A percentile compares a stretch with the other conserved stretches of the same genome.
Evolutionary conservation across 1,140 invertebrate genomes (phyloP).

Genomic region (Drosophila saltans): DNA sequence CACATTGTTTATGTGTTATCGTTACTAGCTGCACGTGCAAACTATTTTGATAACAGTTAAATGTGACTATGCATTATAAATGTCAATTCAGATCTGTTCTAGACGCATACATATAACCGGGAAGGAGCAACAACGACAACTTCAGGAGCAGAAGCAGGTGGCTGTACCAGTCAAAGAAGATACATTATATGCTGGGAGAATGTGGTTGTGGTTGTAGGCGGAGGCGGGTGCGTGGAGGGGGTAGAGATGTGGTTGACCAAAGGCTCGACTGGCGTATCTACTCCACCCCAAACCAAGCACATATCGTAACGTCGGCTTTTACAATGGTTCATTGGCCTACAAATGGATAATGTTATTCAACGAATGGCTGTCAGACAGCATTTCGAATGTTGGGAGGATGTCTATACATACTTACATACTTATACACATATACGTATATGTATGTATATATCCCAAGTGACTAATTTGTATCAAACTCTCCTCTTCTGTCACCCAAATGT

Average conservation of each 20-base stretch:
- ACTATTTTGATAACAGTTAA: neutral
- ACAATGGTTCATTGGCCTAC: neutral
- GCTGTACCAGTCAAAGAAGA: too few species aligned
- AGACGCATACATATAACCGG: neutral
- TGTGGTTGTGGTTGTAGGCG: too few species aligned
- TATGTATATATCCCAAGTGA: neutral
- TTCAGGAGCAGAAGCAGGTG: neutral
- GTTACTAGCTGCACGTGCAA: neutral
- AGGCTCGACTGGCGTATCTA: too few species aligned
- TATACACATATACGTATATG: too few species aligned
- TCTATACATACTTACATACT: too few species aligned
- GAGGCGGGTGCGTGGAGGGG: neutral
- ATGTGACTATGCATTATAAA: slow-evolving; percentile 9
- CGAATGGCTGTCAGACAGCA: neutral
- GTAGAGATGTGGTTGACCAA: too few species aligned
- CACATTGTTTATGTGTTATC: neutral
- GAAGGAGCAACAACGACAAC: neutral
- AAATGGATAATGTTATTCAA: neutral
- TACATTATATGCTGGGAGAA: too few species aligned
- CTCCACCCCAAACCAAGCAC: too few species aligned
- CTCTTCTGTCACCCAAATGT: neutral
- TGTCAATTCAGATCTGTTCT: slow-evolving; percentile 12
- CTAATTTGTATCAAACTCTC: slow-evolving; percentile 2
- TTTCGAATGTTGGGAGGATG: neutral
- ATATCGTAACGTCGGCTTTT: neutral